A percentile compares a stretch with the other conserved stretches of the same genome.
phyloP scores from a whole-genome alignment of 1,140 invertebrate genomes.

The Camponotus vicinus region DNA sequence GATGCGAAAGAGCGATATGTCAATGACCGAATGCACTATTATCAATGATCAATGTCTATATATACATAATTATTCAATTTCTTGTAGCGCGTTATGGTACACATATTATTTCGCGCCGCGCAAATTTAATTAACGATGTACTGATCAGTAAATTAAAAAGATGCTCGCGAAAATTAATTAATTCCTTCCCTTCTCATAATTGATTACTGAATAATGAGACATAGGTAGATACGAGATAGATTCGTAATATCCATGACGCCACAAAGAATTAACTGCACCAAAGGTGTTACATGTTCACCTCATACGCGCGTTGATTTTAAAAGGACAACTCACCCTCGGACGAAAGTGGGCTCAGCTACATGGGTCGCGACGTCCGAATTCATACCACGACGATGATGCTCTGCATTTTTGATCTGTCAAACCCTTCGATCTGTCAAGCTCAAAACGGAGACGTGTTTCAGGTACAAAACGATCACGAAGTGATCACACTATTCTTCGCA shows the following conservation, averaged over 20 bases:
- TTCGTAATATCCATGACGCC: slow-evolving; percentile 4
- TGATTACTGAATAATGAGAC: neutral
- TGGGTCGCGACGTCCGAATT: slow-evolving; percentile 59
- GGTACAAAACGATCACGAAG: neutral
- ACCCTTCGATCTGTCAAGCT: neutral
- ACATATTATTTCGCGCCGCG: neutral
- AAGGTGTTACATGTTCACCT: neutral
- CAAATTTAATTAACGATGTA: neutral
- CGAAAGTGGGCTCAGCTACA: slow-evolving; percentile 43
- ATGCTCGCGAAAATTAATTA: neutral
- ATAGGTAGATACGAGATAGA: neutral
- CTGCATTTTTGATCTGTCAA: slow-evolving; percentile 54
- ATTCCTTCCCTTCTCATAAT: neutral
- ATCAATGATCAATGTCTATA: neutral
- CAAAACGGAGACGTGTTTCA: neutral
- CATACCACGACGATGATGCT: slow-evolving; percentile 63
- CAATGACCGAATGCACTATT: slow-evolving; percentile 6
- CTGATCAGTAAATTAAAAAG: neutral
- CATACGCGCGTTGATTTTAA: neutral
- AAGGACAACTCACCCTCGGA: slow-evolving; percentile 61
- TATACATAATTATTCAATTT: neutral
- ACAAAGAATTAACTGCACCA: neutral
- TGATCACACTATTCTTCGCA: neutral
- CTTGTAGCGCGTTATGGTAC: neutral
- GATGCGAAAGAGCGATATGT: neutral